Evolutionary conservation across 2,888 invertebrate genomes (phyloP), one percentile per base, ranked within the genome.

Genomic region (Theretra japonica): DNA sequence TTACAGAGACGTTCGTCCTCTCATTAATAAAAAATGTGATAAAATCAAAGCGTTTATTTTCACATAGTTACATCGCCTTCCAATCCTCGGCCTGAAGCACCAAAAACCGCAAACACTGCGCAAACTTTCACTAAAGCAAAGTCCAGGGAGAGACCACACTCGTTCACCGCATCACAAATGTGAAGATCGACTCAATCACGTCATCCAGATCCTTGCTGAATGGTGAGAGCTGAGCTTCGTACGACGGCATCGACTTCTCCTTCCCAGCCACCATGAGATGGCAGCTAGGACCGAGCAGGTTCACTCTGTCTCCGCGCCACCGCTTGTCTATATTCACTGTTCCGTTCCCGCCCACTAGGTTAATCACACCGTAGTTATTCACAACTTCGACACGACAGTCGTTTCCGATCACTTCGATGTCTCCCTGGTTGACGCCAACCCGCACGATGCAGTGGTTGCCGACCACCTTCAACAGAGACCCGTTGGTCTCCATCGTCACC

Each of bases 131-230:
- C 82, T 80, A 77, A 78, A 80, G 75, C 77, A 72, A 74, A 73
- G 79, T 82, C 83, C 81, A 75, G 74, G 70, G 25, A 57, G 7
- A 58, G 70, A 58, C 65, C 77, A 79, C 78, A 73, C 57, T 19
- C 65, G 71, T 73, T 91, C 94, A 94, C 73, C 94, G 94, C 92
- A 93, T 93, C 73, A 93, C 94, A 75, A 94, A 94, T 15, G 90
- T 85, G 83, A 94, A 94, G 80, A 94, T 91, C 0, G 93, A 92
- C 72, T 94, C 94, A 74, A 94, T 92, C 73, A 94, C 91, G 75
- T 93, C 94, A 80, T 94, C 94, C 85, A 94, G 76, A 48, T 93
- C 92, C 76, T 90, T 93, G 85, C 92, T 93, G 85, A 94, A 94
- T 0, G 94, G 94, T 0, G 94, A 94, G 25, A 94, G 84, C 73